Evolutionary conservation across 2,113 vertebrate genomes (phyloP), one percentile per base, ranked within the genome.

Genomic region (Lampris megalopsis): DNA sequence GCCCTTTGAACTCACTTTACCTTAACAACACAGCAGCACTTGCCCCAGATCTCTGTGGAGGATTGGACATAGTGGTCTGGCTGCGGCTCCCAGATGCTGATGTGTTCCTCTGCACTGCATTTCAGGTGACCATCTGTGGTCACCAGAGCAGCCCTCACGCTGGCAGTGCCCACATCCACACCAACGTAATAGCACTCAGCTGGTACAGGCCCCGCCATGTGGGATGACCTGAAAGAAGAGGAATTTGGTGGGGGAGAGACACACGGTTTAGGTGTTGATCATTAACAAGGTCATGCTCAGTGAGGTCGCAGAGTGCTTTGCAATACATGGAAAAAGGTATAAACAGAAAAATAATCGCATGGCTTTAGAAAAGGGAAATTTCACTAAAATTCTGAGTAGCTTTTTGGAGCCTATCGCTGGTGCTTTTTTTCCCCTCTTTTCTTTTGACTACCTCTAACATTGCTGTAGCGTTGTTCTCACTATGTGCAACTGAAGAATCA

Each of bases 161-260:
- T 97, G 65, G 92, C 92, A 0, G 96, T 97, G 48, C 98, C 98
- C 76, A 98, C 97, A 0, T 99, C 98, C 68, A 99, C 92, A 0
- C 97, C 98, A 35, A 99, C 90, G 0, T 97, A 99, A 80, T 91
- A 98, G 0, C 83, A 63, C 54, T 91, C 71, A 9, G 41, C 59
- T 13, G 53, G 5, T n/a, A 24, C 43, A 0, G 3, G 4, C 8
- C 7, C 78, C 1, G 79, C 87, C 91, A 92, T 92, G 40, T 41
- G 50, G 53, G 37, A 38, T 2, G 1, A 38, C 62, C 77, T 70
- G 73, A 6, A 10, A 1, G 13, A 1, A 56, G n/a, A 6, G 63
- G n/a, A 50, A 3, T 1, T 11, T 6, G 10, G 9, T 24, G 47
- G 9, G 0, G 0, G 6, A 4, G 41, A 5, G 9, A 45, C 4